A percentile compares a stretch with the other conserved stretches of the same genome.
These are phyloP conservation scores for Chionodraco myersi DNA, from an alignment of 2,113 vertebrate species.

Conservation along the genomic window DNA sequence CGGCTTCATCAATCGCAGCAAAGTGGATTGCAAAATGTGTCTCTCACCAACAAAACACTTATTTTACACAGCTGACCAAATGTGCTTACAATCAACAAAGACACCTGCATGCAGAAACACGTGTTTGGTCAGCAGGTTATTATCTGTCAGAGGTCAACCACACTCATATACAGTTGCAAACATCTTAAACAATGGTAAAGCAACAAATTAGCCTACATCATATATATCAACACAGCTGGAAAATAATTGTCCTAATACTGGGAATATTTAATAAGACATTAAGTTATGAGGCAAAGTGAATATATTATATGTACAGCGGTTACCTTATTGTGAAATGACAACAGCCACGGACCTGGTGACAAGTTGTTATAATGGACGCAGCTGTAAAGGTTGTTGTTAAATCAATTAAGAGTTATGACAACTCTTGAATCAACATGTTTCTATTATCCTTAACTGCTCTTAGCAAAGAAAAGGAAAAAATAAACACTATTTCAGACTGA, in stretches of 20 bases:
- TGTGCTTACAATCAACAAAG: conserved; percentile 15
- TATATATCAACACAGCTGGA: neutral
- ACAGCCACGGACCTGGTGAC: too few species aligned
- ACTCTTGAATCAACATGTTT: neutral
- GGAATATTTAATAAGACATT: neutral
- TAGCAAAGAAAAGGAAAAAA: neutral
- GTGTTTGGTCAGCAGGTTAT: conserved; percentile 35
- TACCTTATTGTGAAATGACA: neutral
- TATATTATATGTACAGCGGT: too few species aligned
- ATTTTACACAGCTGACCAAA: conserved; percentile 1
- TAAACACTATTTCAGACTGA: neutral
- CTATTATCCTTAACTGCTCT: neutral
- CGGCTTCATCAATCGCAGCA: neutral
- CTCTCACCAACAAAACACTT: too few species aligned
- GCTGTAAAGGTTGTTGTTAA: neutral
- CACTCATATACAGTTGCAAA: neutral
- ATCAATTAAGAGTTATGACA: neutral
- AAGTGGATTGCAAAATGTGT: too few species aligned
- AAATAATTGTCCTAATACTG: neutral
- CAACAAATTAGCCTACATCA: neutral
- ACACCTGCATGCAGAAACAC: conserved; percentile 29
- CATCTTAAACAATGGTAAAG: neutral
- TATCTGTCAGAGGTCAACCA: conserved; percentile 27
- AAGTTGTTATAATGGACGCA: neutral
- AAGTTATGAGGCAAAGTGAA: too few species aligned